Conservation (phyloP, 2,113 vertebrate genomes). For the Ancistrus triradiatus region DNA sequence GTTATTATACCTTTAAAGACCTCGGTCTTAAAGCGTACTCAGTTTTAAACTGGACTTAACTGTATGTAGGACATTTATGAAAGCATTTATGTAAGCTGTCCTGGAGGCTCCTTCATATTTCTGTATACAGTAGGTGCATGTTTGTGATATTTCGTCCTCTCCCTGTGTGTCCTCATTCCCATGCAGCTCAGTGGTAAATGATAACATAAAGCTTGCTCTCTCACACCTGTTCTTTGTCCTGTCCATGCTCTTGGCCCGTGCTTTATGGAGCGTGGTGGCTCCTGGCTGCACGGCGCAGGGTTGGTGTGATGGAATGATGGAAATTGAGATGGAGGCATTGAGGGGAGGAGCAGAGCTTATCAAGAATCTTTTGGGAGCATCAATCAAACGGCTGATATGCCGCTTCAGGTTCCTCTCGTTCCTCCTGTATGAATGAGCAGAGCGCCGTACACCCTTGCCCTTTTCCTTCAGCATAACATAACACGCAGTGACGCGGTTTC, state of each 20-base stretch:
- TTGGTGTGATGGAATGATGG: not conserved
- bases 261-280: slow-evolving; percentile 38
- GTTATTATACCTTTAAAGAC: no score
- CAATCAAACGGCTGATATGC: not conserved
- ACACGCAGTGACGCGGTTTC: not conserved
- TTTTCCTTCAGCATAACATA: not conserved
- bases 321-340: not conserved
- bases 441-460: not conserved
- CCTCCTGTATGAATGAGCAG: not conserved
- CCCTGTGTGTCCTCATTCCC: not conserved
- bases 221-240: slow-evolving; percentile 15
- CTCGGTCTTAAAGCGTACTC: no score
- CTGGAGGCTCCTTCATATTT: no score
- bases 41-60: no score
- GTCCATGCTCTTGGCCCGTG: slow-evolving; percentile 7
- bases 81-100: no score
- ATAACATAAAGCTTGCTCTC: slow-evolving; percentile 18
- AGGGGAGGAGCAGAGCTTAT: not conserved
- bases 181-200: not conserved
- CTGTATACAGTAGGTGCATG: no score
- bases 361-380: not conserved
- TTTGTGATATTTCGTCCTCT: no score
- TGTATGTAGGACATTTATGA: no score
- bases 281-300: slow-evolving; percentile 15
- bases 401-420: not conserved